These are phyloP conservation scores for Gerris lacustris DNA, from an alignment of 2,888 invertebrate species.

Conservation along the genomic window DNA sequence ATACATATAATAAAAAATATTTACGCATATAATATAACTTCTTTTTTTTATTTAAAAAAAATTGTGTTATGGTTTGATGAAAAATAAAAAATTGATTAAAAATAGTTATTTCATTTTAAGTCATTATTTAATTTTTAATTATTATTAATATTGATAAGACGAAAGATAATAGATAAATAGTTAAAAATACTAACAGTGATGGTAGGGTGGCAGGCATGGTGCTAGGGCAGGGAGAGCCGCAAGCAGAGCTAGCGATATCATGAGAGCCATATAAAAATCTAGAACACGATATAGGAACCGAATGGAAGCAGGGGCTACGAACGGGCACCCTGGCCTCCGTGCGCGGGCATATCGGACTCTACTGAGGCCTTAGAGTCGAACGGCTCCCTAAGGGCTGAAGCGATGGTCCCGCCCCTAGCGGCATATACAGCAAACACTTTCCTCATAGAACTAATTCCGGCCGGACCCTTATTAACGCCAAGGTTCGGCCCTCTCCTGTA, in stretches of 20 bases:
- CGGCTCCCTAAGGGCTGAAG: background rate
- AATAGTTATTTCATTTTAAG: no score
- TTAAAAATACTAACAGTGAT: background rate
- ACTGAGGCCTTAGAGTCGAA: background rate
- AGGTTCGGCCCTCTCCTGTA: background rate
- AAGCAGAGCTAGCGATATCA: background rate
- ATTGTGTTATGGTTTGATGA: no score
- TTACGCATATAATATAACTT: no score
- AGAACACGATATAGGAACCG: background rate
- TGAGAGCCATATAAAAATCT: slow-evolving; percentile 1
- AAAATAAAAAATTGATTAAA: no score
- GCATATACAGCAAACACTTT: background rate
- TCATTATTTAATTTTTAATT: no score
- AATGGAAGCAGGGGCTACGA: background rate
- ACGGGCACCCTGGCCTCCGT: background rate
- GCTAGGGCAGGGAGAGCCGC: background rate
- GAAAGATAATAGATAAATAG: no score
- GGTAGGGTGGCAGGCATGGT: background rate
- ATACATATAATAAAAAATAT: no score
- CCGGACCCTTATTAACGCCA: slow-evolving; percentile 3
- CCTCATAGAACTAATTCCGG: background rate
- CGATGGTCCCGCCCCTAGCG: background rate
- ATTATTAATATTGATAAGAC: no score
- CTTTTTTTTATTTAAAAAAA: no score
- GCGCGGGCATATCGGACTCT: background rate